Percentiles rank a stretch among this genome's conserved stretches.
Evolutionary conservation across 1,140 invertebrate genomes (phyloP).

Genomic region (Drosophila arizonae): DNA sequence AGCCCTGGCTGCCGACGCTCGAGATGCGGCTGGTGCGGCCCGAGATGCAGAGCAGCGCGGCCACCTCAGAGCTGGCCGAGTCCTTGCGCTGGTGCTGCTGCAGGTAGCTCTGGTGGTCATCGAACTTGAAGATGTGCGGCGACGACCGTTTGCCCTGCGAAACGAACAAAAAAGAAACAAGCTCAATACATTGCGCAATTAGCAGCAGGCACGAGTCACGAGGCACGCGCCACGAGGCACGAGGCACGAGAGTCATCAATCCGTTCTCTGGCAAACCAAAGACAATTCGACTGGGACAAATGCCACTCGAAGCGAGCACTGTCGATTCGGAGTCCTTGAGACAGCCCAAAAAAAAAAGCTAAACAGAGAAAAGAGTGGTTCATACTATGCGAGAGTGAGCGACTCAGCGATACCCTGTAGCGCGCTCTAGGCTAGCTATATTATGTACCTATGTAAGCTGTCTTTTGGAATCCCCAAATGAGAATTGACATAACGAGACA

Average conservation of each 20-base stretch:
- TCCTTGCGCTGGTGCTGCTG: slow-evolving; percentile 89
- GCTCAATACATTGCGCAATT: no score
- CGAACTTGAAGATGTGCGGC: slow-evolving; percentile 84
- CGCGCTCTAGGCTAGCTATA: no score
- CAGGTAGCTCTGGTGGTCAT: slow-evolving; percentile 84
- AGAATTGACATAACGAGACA: no score
- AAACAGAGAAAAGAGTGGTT: no score
- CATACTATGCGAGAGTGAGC: not conserved
- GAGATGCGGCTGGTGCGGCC: slow-evolving; percentile 92
- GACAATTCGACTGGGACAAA: no score
- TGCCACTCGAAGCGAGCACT: no score
- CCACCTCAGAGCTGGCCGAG: slow-evolving; percentile 86
- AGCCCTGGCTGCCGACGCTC: slow-evolving; percentile 88
- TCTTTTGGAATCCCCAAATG: no score
- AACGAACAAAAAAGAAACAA: not conserved
- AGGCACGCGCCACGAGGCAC: not conserved
- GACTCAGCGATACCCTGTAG: not conserved
- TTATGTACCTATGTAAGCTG: no score
- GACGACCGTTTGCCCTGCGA: slow-evolving; percentile 80
- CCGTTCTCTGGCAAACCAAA: no score
- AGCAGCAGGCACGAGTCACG: no score
- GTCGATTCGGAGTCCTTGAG: no score
- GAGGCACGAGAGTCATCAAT: not conserved
- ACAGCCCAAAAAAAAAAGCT: no score
- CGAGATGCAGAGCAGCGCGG: slow-evolving; percentile 90